Conservation (phyloP, 2,888 invertebrate genomes). For the Ypsolopha sequella region DNA sequence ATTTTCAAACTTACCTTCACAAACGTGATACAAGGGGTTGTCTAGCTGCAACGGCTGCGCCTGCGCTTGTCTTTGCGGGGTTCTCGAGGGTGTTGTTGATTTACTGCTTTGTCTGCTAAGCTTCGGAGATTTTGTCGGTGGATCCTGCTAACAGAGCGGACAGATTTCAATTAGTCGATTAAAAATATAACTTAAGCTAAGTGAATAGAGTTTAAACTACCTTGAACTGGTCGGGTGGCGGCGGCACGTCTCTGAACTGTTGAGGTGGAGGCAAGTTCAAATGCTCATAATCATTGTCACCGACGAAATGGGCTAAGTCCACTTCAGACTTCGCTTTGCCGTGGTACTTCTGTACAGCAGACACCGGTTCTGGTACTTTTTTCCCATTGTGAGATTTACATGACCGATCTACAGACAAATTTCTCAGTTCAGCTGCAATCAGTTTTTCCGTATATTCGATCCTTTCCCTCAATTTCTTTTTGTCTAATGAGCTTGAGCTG, state of each 20-base stretch:
- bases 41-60: conserved; percentile 66
- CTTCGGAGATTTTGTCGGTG: conserved; percentile 54
- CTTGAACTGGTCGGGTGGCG: conserved; percentile 81
- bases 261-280: conserved; percentile 83
- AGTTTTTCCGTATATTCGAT: conserved; percentile 64
- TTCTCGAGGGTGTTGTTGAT: conserved; percentile 57
- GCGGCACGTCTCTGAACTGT: conserved; percentile 85
- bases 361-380: conserved; percentile 26
- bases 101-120: conserved; percentile 57
- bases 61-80: conserved; percentile 31
- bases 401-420: conserved; percentile 48
- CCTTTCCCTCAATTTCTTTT: conserved; percentile 51
- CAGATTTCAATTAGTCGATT: conserved; percentile 1
- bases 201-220: conserved; percentile 26
- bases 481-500: conserved; percentile 29
- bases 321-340: conserved; percentile 73
- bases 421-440: conserved; percentile 60
- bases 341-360: conserved; percentile 40
- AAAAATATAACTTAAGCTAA: background rate
- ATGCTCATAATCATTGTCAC: conserved; percentile 77
- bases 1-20: conserved; percentile 69
- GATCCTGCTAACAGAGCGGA: conserved; percentile 38
- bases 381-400: conserved; percentile 38
- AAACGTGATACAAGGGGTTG: conserved; percentile 85
- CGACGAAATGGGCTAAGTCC: conserved; percentile 64